Base-by-base conservation (phyloP, 2,113 vertebrate genomes). In the Labrus mixtus region DNA sequence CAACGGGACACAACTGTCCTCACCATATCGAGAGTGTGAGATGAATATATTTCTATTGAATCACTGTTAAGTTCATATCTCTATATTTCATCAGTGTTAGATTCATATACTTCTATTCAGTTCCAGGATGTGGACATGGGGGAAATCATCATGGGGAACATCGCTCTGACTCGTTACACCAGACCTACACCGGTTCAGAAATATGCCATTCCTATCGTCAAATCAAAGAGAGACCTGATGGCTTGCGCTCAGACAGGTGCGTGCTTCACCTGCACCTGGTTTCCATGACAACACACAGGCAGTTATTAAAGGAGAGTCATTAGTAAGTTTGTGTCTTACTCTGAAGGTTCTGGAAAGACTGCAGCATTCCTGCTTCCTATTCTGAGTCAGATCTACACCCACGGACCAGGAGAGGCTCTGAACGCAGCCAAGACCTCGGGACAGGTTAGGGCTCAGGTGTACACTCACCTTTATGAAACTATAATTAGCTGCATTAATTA, bases 121-220 rank as follows among this genome's bases (percentile, higher is more conserved):
- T 99, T 99, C 93, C 96, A 96, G 13, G 98, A 99, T 87, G 95
- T 99, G 74, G 97, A 98, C 69, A 99, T 99, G 98, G 98, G 98
- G 36, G 97, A 99, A 92, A 99, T 99, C 74, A 95, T 99, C 89
- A 99, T 99, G 98, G 96, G 96, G 17, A 99, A 99, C 87, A 98
- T 99, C 88, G 83, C 79, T 46, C 95, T 99, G 86, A 99, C 90
- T 89, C 95, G 96, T 71, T 99, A 99, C 59, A 97, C 96, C 53
- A 95, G 97, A 39, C 98, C 98, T 73, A 99, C 98, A 60, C 98
- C 98, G 19, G 98, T 99, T 16, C 97, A 99, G 90, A 99, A 99
- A 88, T 92, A 99, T 57, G 98, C 98, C 37, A 99, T 99, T 89
- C 98, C 98, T 86, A 99, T 99, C 91, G 99, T 99, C 87, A 99